These are phyloP conservation scores for Orchestes rusci DNA, from an alignment of 2,888 invertebrate genomes.

Conservation along the genomic window DNA sequence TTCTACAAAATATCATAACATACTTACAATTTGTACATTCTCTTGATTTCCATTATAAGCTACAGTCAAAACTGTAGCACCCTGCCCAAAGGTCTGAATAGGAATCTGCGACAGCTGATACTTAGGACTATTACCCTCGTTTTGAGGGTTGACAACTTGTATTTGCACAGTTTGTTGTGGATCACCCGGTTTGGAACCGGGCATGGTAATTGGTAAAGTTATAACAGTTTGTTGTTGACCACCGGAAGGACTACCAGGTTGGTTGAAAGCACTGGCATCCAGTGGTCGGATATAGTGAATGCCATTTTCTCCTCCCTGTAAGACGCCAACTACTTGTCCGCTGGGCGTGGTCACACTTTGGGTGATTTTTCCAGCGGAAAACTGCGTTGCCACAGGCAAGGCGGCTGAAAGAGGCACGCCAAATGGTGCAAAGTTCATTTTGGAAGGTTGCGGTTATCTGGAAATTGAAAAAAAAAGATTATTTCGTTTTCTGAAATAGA, in stretches of 20 bases:
- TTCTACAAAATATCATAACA: neutral
- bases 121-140: constrained; percentile 55
- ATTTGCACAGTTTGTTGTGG: constrained; percentile 74
- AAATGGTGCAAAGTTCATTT: constrained; percentile 75
- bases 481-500: neutral
- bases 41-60: constrained; percentile 60
- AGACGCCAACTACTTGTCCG: constrained; percentile 64
- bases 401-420: constrained; percentile 52
- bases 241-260: constrained; percentile 26
- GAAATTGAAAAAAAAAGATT: constrained; percentile 2
- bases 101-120: constrained; percentile 70
- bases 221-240: constrained; percentile 55
- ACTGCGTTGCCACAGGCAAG: constrained; percentile 55
- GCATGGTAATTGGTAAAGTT: constrained; percentile 70
- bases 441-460: constrained; percentile 4
- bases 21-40: constrained; percentile 52
- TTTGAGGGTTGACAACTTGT: constrained; percentile 45
- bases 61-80: constrained; percentile 65
- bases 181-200: constrained; percentile 67
- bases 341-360: constrained; percentile 61
- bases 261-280: constrained; percentile 48
- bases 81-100: constrained; percentile 66
- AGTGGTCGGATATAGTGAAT: constrained; percentile 66
- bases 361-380: constrained; percentile 58
- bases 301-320: constrained; percentile 62